A percentile compares a stretch with the other conserved stretches of the same genome.
phyloP scores from a whole-genome alignment of 2,797 vertebrate genomes.

The Artibeus lituratus region DNA sequence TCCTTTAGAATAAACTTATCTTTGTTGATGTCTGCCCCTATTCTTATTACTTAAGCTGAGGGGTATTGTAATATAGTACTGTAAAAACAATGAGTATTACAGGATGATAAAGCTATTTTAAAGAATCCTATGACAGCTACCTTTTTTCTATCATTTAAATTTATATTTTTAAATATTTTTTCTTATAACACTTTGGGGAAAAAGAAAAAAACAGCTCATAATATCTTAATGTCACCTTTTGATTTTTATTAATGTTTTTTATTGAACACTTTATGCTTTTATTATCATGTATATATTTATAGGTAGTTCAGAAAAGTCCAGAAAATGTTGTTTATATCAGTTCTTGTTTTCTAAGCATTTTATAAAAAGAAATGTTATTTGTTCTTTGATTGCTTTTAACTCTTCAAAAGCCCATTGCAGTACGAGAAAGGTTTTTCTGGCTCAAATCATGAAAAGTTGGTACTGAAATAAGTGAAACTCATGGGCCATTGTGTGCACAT shows the following conservation, averaged over 20 bases:
- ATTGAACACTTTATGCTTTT: neutral
- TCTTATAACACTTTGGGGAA: neutral
- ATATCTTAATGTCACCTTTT: slow-evolving; percentile 2
- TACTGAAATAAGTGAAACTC: neutral
- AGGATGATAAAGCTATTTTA: neutral
- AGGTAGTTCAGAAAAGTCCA: neutral
- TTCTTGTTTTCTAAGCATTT: neutral
- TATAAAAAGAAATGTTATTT: neutral
- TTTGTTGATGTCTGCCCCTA: neutral
- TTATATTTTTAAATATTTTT: neutral
- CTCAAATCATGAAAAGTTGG: neutral
- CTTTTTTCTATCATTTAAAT: neutral
- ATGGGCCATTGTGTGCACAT: neutral
- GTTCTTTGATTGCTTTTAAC: slow-evolving; percentile 1
- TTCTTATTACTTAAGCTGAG: neutral
- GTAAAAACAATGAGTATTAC: neutral
- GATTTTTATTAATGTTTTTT: neutral
- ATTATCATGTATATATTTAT: neutral
- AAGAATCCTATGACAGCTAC: neutral
- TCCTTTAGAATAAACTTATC: neutral
- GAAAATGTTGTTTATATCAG: neutral
- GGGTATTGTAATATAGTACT: neutral
- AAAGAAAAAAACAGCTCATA: neutral
- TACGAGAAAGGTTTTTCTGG: neutral
- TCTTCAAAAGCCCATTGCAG: neutral